A percentile compares a stretch with the other conserved stretches of the same genome.
Conservation (phyloP, 2,888 invertebrate genomes). For the Pandemis heparana region DNA sequence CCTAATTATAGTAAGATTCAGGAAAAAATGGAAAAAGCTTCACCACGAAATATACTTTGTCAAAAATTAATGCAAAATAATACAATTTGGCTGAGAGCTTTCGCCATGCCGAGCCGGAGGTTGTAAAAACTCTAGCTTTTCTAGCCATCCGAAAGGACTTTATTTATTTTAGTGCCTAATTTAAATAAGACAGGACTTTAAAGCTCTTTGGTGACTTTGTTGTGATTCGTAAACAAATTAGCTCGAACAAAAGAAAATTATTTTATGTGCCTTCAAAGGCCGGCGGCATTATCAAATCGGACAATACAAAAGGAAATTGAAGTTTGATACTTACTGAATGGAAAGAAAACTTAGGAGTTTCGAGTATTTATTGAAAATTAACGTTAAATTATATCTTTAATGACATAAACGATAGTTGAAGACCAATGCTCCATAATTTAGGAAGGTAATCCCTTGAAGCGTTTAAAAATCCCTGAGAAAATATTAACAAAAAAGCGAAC, state of each 20-base stretch:
- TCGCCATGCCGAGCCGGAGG: conserved; percentile 63
- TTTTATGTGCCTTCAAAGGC: conserved; percentile 47
- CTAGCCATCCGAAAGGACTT: conserved; percentile 67
- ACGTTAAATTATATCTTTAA: conserved; percentile 62
- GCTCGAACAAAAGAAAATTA: conserved; percentile 65
- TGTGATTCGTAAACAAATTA: conserved; percentile 79
- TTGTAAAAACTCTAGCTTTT: conserved; percentile 69
- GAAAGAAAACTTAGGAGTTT: conserved; percentile 30
- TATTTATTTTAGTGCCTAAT: conserved; percentile 82
- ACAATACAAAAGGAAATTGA: conserved; percentile 29
- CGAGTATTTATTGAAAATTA: conserved; percentile 53
- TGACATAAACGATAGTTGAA: conserved; percentile 59
- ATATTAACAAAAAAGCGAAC: conserved; percentile 76
- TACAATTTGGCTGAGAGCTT: conserved; percentile 81
- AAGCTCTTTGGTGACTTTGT: conserved; percentile 77
- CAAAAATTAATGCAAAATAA: conserved; percentile 84
- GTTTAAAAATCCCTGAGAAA: conserved; percentile 74
- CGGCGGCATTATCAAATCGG: conserved; percentile 26
- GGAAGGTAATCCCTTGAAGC: conserved; percentile 71
- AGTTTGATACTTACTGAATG: conserved; percentile 5
- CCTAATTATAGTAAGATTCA: conserved; percentile 46
- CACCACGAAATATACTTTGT: conserved; percentile 69
- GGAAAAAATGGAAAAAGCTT: conserved; percentile 57
- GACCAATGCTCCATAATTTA: conserved; percentile 62
- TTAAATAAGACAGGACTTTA: conserved; percentile 79